phyloP scores from a whole-genome alignment of 2,797 vertebrate genomes.

The Hylomyscus alleni region DNA sequence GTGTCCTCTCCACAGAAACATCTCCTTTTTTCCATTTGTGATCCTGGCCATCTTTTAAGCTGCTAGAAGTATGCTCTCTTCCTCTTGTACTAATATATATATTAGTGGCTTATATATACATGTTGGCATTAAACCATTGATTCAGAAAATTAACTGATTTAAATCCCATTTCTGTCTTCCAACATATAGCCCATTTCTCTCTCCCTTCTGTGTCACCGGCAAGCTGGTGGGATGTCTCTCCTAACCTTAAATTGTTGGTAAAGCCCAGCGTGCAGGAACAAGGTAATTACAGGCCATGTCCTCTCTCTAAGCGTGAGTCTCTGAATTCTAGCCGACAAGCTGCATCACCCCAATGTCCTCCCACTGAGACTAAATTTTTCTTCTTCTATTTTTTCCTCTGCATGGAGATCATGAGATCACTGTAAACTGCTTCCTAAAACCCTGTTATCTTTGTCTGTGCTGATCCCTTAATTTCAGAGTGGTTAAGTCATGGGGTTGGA shows the following conservation, averaged over 20 bases:
- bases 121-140: not conserved
- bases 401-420: not conserved
- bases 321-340: not conserved
- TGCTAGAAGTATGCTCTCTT: not conserved
- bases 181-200: not conserved
- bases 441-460: not conserved
- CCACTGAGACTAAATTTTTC: not conserved
- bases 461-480: not conserved
- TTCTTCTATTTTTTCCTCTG: not conserved
- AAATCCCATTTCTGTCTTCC: constrained; percentile 15
- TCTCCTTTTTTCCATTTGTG: not conserved
- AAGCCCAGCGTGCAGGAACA: not conserved
- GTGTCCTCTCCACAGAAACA: not conserved
- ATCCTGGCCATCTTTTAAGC: not conserved
- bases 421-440: not conserved
- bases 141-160: constrained; percentile 24
- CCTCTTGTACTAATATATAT: not conserved
- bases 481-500: not conserved
- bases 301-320: not conserved
- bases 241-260: not conserved
- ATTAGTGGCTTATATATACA: not conserved
- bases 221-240: not conserved
- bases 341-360: not conserved
- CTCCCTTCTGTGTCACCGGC: not conserved
- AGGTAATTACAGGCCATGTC: rapidly evolving